phyloP scores from a whole-genome alignment of 2,888 invertebrate species.

The Alsophila aescularia region DNA sequence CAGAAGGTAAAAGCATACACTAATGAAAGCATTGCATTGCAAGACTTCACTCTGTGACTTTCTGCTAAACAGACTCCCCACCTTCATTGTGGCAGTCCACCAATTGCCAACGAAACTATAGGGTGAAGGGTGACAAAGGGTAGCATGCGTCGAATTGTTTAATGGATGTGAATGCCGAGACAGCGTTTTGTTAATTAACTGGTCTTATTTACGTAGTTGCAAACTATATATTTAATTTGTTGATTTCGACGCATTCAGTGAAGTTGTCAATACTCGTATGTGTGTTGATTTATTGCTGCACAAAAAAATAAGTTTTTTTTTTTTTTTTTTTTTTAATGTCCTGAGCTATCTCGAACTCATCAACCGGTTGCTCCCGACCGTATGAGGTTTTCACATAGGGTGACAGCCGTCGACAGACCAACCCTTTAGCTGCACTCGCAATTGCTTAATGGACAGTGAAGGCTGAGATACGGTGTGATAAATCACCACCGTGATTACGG shows the following conservation, averaged over 20 bases:
- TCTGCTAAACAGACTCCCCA: too few relatives aligned
- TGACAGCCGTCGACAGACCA: slow-evolving; percentile 57
- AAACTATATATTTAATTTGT: too few relatives aligned
- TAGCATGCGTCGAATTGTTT: slow-evolving; percentile 61
- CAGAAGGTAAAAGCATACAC: too few relatives aligned
- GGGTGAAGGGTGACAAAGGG: slow-evolving; percentile 53
- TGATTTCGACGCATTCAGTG: too few relatives aligned
- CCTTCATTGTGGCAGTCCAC: too few relatives aligned
- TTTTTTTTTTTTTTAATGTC: neutral
- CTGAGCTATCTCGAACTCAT: neutral
- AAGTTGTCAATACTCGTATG: too few relatives aligned
- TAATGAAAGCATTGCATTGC: too few relatives aligned
- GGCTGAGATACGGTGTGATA: slow-evolving; percentile 82
- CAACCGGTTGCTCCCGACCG: neutral
- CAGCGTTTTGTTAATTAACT: slow-evolving; percentile 41
- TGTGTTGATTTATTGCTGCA: too few relatives aligned
- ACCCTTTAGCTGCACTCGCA: slow-evolving; percentile 64
- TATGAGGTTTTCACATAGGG: slow-evolving; percentile 26
- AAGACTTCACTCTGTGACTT: too few relatives aligned
- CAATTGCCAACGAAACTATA: neutral
- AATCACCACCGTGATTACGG: slow-evolving; percentile 81
- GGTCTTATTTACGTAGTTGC: neutral
- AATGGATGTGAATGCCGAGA: slow-evolving; percentile 73
- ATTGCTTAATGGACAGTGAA: slow-evolving; percentile 85
- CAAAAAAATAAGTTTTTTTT: too few relatives aligned